Percentiles rank a stretch among this genome's conserved stretches.
Conservation (phyloP, 2,113 vertebrate species). For the Pungitius pungitius region DNA sequence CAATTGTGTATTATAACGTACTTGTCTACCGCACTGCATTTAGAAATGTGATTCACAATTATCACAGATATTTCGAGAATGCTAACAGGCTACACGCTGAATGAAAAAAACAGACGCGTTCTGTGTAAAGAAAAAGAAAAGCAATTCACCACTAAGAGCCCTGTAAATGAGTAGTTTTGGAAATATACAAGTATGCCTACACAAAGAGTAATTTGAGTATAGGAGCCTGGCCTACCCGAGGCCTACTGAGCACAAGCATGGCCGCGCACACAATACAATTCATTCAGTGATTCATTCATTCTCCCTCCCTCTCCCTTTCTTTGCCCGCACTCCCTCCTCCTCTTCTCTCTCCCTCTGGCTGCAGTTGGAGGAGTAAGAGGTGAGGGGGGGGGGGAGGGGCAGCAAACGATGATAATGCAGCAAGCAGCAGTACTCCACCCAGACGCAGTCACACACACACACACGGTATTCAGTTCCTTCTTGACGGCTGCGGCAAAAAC, state of each 20-base stretch:
- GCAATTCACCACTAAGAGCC: slow-evolving; percentile 51
- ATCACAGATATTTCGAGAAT: slow-evolving; percentile 42
- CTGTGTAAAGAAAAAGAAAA: slow-evolving; percentile 29
- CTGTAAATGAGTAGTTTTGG: slow-evolving; percentile 47
- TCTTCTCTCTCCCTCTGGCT: slow-evolving; percentile 62
- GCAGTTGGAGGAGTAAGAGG: slow-evolving; percentile 72
- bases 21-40: slow-evolving; percentile 8
- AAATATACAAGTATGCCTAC: slow-evolving; percentile 60
- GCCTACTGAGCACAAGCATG: slow-evolving; percentile 76
- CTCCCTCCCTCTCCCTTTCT: slow-evolving; percentile 74
- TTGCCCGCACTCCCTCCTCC: slow-evolving; percentile 68
- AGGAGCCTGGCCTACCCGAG: slow-evolving; percentile 69
- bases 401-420: slow-evolving; percentile 81
- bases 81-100: slow-evolving; percentile 38
- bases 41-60: slow-evolving; percentile 29
- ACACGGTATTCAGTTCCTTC: slow-evolving; percentile 74
- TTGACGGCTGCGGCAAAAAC: slow-evolving; percentile 63
- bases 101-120: slow-evolving; percentile 52
- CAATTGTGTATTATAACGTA: slow-evolving; percentile 1
- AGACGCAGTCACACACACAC: slow-evolving; percentile 69
- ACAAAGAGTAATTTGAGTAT: slow-evolving; percentile 68
- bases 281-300: slow-evolving; percentile 84
- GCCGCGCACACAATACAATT: slow-evolving; percentile 82
- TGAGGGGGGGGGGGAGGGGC: slow-evolving; percentile 73
- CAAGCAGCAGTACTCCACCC: slow-evolving; percentile 81